Conservation (phyloP, 2,888 invertebrate genomes). For the Incurvaria masculella region DNA sequence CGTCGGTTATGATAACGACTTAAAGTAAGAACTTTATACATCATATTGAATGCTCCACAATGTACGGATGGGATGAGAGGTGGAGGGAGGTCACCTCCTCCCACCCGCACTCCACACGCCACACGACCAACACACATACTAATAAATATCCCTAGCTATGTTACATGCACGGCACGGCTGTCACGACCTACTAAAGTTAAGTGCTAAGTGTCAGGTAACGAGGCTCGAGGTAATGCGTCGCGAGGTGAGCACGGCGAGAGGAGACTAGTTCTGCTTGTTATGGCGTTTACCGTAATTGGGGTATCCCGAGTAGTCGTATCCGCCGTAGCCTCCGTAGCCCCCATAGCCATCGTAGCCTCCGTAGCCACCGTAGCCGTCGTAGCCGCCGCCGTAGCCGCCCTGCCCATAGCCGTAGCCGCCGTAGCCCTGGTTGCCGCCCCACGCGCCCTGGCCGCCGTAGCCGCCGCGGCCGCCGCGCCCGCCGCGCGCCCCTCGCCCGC, state of each 20-base stretch:
- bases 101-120: too few species aligned
- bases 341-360: constrained; percentile 71
- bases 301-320: constrained; percentile 78
- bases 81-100: too few species aligned
- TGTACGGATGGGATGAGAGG: too few species aligned
- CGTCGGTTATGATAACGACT: constrained; percentile 19
- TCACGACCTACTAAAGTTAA: constrained; percentile 47
- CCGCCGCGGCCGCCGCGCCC: constrained; percentile 69
- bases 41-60: background rate
- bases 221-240: constrained; percentile 57
- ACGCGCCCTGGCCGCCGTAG: constrained; percentile 62
- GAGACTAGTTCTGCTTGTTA: constrained; percentile 49
- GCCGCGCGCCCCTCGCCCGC: constrained; percentile 65
- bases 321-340: constrained; percentile 74
- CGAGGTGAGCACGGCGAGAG: constrained; percentile 41
- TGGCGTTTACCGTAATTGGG: constrained; percentile 74
- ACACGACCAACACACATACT: too few species aligned
- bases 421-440: constrained; percentile 63
- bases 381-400: constrained; percentile 68
- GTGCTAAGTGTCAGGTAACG: constrained; percentile 53
- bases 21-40: constrained; percentile 28
- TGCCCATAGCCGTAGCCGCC: constrained; percentile 70
- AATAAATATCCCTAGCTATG: too few species aligned
- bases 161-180: too few species aligned
- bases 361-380: constrained; percentile 71